Percentiles rank a stretch among this genome's conserved stretches.
phyloP scores from a whole-genome alignment of 2,797 vertebrate genomes.

The Oreonectes daqikongensis region DNA sequence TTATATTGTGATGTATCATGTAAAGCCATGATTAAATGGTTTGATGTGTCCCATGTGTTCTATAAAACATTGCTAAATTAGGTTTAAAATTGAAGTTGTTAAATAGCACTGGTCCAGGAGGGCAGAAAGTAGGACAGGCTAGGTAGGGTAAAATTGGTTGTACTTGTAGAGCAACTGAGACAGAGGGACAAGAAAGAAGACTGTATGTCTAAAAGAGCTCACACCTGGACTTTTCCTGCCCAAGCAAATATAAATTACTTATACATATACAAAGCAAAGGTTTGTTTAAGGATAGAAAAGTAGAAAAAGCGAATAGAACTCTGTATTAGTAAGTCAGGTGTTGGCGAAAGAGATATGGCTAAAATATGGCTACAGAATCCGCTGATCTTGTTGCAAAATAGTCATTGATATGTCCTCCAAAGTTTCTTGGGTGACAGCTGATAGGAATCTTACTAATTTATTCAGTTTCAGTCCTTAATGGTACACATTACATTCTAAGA shows the following conservation, averaged over 20 bases:
- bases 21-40: neutral
- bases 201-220: conserved; percentile 7
- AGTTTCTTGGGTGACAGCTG: too few relatives aligned
- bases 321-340: too few relatives aligned
- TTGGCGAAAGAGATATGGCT: too few relatives aligned
- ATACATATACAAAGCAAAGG: too few relatives aligned
- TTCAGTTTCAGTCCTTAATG: too few relatives aligned
- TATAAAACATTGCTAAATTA: neutral
- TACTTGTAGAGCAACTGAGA: conserved; percentile 24
- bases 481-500: too few relatives aligned
- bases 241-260: neutral
- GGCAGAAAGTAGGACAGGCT: conserved; percentile 30
- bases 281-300: too few relatives aligned
- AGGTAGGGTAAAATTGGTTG: conserved; percentile 12
- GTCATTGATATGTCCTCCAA: too few relatives aligned
- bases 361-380: too few relatives aligned
- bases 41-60: neutral
- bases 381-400: too few relatives aligned
- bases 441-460: too few relatives aligned
- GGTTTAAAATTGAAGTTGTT: conserved; percentile 26
- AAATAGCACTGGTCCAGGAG: conserved; percentile 37
- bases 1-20: neutral
- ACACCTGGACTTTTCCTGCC: conserved; percentile 23
- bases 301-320: too few relatives aligned
- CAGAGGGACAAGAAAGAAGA: neutral